Percentiles rank a stretch among this genome's conserved stretches.
Conservation (phyloP, 1,140 invertebrate species). For the Conopomorpha cramerella region DNA sequence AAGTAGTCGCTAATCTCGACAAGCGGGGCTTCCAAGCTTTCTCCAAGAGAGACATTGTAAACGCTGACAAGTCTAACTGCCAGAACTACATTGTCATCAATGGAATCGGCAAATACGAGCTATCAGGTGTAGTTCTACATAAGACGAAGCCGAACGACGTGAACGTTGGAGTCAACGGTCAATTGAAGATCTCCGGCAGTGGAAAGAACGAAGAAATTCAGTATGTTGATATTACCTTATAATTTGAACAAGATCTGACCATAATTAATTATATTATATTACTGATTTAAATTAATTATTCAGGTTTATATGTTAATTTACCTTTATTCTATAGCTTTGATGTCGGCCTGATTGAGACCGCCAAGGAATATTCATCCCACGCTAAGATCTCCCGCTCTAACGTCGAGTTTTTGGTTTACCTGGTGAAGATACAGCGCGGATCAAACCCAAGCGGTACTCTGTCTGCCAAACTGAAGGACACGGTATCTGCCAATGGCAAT, state of each 20-base stretch:
- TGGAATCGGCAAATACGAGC: conserved; percentile 66
- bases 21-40: conserved; percentile 64
- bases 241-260: no score
- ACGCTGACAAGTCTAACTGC: conserved; percentile 64
- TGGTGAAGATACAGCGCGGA: conserved; percentile 46
- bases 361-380: conserved; percentile 56
- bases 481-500: conserved; percentile 59
- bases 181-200: conserved; percentile 29
- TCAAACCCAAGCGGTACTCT: conserved; percentile 50
- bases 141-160: conserved; percentile 58
- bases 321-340: conserved; percentile 48
- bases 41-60: conserved; percentile 59
- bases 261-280: no score
- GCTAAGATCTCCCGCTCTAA: conserved; percentile 51
- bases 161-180: conserved; percentile 55
- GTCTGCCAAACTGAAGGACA: conserved; percentile 60
- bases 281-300: conserved; percentile 4
- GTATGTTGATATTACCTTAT: conserved; percentile 30
- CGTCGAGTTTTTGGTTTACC: conserved; percentile 60
- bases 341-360: conserved; percentile 51
- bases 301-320: conserved; percentile 1
- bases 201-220: conserved; percentile 60
- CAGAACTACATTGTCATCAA: conserved; percentile 64
- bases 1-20: conserved; percentile 60
- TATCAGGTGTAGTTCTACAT: conserved; percentile 63